phyloP scores from a whole-genome alignment of 2,113 vertebrate genomes.

The Ictalurus furcatus region DNA sequence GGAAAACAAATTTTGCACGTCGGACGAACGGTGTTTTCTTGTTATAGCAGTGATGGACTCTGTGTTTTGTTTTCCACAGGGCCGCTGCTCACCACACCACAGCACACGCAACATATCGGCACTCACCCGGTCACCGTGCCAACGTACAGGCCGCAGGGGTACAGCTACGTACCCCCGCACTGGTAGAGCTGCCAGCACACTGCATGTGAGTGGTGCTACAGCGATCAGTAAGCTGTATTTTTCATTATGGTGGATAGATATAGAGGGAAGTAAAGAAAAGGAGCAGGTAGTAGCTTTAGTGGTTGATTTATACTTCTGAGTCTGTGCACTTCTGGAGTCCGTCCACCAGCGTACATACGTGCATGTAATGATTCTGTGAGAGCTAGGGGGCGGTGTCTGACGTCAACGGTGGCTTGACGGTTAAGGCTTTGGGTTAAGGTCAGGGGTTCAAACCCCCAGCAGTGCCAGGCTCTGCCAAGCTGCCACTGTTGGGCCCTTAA shows the following conservation, averaged over 20 bases:
- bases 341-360: background rate
- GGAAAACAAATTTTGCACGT: no score
- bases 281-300: background rate
- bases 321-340: background rate
- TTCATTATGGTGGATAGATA: background rate
- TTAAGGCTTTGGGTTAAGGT: no score
- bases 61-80: constrained; percentile 71
- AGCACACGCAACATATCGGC: constrained; percentile 87
- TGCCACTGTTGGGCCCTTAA: no score
- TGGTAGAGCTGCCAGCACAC: constrained; percentile 87
- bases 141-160: constrained; percentile 97
- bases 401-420: background rate
- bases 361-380: background rate
- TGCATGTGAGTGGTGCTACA: constrained; percentile 81
- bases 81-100: constrained; percentile 95
- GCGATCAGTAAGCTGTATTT: background rate
- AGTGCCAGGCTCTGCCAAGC: no score
- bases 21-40: background rate
- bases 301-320: background rate
- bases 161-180: constrained; percentile 99
- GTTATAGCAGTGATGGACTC: background rate
- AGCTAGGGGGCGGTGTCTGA: background rate
- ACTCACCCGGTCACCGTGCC: constrained; percentile 96
- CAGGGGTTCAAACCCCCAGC: no score
- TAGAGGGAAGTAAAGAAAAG: background rate